These are phyloP conservation scores for Rhimphoctona megacephalus DNA, from an alignment of 2,888 invertebrate species.

Conservation along the genomic window DNA sequence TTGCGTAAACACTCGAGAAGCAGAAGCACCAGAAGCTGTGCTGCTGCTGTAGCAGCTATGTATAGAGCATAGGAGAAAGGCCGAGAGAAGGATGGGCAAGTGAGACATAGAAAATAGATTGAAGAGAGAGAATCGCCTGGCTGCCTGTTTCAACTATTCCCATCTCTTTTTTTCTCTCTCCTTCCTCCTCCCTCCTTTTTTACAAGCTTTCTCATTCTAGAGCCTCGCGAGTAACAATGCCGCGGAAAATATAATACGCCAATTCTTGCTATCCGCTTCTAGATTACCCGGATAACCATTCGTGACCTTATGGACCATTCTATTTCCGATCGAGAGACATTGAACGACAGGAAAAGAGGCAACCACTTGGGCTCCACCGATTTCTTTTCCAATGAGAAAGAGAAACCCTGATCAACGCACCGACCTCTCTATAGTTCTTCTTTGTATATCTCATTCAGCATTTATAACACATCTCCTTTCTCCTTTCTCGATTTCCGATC, in stretches of 20 bases:
- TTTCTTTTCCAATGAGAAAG: constrained; percentile 43
- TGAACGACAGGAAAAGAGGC: constrained; percentile 23
- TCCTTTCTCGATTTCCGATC: constrained; percentile 52
- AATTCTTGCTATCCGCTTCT: constrained; percentile 74
- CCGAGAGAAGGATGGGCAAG: constrained; percentile 43
- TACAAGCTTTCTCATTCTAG: constrained; percentile 22
- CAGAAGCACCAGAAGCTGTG: constrained; percentile 64
- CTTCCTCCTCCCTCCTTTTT: not conserved
- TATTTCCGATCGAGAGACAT: constrained; percentile 73
- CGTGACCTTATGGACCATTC: constrained; percentile 68
- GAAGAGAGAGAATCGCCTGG: constrained; percentile 42
- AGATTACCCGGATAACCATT: constrained; percentile 80
- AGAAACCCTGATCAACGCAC: constrained; percentile 25
- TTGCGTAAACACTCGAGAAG: constrained; percentile 84
- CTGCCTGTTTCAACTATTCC: constrained; percentile 32
- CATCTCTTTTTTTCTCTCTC: constrained; percentile 8
- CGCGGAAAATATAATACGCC: constrained; percentile 69
- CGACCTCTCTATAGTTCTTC: not conserved
- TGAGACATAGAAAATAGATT: constrained; percentile 68
- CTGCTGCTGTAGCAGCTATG: constrained; percentile 45
- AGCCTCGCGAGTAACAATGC: constrained; percentile 56
- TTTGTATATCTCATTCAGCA: not conserved
- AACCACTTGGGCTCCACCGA: not conserved
- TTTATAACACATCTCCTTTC: constrained; percentile 40
- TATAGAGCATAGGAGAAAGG: constrained; percentile 53